Conservation (phyloP, 2,797 vertebrate species). For the Artibeus jamaicensis region DNA sequence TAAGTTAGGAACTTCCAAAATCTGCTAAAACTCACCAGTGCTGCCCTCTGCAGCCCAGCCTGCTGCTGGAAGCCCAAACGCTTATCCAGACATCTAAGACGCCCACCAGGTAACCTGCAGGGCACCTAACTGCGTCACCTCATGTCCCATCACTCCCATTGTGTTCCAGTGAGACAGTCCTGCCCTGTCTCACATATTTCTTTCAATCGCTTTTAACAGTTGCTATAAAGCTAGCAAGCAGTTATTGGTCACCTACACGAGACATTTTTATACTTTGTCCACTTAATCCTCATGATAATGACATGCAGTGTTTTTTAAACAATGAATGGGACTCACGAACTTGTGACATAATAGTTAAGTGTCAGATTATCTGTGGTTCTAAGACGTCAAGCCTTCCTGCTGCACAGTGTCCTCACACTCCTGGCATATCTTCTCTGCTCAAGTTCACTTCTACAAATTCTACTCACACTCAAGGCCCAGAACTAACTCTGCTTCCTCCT, state of each 20-base stretch:
- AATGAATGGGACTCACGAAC: background rate
- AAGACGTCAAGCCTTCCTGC: background rate
- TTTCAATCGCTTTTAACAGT: background rate
- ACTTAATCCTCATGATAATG: background rate
- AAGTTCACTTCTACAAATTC: background rate
- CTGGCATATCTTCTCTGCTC: background rate
- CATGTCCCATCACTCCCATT: background rate
- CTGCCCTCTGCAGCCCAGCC: background rate
- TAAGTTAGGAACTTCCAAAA: background rate
- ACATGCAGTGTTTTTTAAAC: background rate
- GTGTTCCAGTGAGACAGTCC: background rate
- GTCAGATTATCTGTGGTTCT: background rate
- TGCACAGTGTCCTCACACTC: background rate
- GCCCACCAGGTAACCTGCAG: background rate
- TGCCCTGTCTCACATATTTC: background rate
- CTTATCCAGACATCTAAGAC: background rate
- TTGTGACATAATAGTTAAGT: background rate
- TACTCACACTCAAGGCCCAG: background rate
- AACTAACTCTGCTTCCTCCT: background rate
- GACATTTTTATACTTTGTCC: background rate
- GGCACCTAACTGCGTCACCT: background rate
- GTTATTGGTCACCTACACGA: background rate
- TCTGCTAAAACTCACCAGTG: background rate
- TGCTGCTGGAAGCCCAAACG: background rate
- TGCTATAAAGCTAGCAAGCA: background rate